A percentile compares a stretch with the other conserved stretches of the same genome.
phyloP scores from a whole-genome alignment of 2,888 invertebrate species.

The Troides oblongomaculatus region DNA sequence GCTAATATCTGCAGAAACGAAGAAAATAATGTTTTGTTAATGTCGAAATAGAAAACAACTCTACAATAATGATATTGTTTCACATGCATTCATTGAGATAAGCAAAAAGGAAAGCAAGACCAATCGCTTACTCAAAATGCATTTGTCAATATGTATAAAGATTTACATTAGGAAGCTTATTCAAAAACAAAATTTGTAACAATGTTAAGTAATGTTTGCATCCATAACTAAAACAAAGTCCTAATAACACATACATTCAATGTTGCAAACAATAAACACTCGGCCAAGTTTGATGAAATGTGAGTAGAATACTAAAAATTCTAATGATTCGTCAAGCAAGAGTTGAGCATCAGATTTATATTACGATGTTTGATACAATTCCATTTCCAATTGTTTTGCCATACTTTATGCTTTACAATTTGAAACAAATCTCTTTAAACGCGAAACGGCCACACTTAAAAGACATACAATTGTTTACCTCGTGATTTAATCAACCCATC shows the following conservation, averaged over 20 bases:
- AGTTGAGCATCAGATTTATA: constrained; percentile 73
- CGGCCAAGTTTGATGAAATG: constrained; percentile 47
- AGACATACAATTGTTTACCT: too few relatives aligned
- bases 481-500: too few relatives aligned
- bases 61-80: constrained; percentile 41
- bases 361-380: constrained; percentile 35
- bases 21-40: background rate
- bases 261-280: constrained; percentile 59
- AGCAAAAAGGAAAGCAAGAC: constrained; percentile 44
- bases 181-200: constrained; percentile 42
- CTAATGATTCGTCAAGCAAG: constrained; percentile 62
- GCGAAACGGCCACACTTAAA: too few relatives aligned
- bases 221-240: constrained; percentile 54
- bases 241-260: constrained; percentile 48
- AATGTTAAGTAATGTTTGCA: constrained; percentile 44
- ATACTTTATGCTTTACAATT: constrained; percentile 32
- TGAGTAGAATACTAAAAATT: constrained; percentile 45
- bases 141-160: constrained; percentile 35
- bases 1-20: background rate
- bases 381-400: constrained; percentile 64
- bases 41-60: constrained; percentile 28
- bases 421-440: too few relatives aligned
- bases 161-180: constrained; percentile 50
- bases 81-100: constrained; percentile 49
- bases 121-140: constrained; percentile 44